Evolutionary conservation across 2,888 invertebrate genomes (phyloP), one percentile per base, ranked within the genome.

Genomic region (Tenthredo livida): DNA sequence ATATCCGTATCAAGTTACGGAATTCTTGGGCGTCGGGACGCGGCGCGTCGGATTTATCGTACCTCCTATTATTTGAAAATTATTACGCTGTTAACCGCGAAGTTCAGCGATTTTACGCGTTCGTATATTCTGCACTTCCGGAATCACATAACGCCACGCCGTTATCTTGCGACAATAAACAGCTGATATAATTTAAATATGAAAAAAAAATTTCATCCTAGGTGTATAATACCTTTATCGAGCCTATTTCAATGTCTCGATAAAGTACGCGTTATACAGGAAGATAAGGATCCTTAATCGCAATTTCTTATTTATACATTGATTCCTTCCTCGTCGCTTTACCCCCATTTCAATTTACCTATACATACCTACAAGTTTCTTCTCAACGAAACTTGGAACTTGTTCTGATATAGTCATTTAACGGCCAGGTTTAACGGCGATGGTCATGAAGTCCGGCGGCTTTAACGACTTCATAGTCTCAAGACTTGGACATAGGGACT

Each of bases 1-100:
- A 67, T 82, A 82, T 67, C 67, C 67, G 67, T 82, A 82, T 82
- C 82, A 47, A 82, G 67, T 82, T 82, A 82, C 67, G 67, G 67
- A 82, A 82, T 82, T 82, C 82, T 21, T 65, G 25, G 37, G 40
- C 82, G 65, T 80, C 80, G 21, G 47, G 80, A 80, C 54, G 58
- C 80, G 58, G 33, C 25, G 37, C 61, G 37, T 82, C 67, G 65
- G 82, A 82, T 65, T 82, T 82, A 82, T 67, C 29, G 82, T 47
- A 43, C 37, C 43, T 47, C 54, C 67, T 47, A 65, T 82, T 82
- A 82, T 82, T 67, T 80, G 15, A 50, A 54, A 77, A 77, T 77
- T 77, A 77, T 77, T 50, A 54, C 77, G 50, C 77, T 50, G 77
- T 77, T 77, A 77, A 77, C 77, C n/a, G 61, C 10, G 47, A 40